Base-by-base conservation (phyloP, 2,797 vertebrate genomes). In the Serranus cabrilla region DNA sequence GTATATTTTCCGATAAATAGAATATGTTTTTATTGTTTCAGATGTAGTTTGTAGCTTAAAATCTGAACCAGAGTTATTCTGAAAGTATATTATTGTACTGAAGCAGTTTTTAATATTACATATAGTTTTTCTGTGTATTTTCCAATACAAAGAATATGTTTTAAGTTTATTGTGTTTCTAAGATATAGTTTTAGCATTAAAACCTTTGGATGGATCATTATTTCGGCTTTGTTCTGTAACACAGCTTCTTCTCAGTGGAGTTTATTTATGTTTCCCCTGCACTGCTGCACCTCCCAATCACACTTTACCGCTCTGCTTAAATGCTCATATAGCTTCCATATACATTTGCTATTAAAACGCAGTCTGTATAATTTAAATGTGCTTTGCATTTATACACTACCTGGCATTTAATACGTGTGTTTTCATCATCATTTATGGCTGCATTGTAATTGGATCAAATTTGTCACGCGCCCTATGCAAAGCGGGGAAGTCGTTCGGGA, bases 331-430 rank as follows among this genome's bases (percentile, higher is more conserved):
- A 12, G 56, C 75, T 72, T 59, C 51, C 80, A 47, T 81, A 78
- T 66, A 62, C 50, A 66, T 77, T 49, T 52, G 74, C 87, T 70
- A 74, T 84, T 89, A 86, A 82, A 88, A 78, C 37, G 61, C 66
- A 73, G 45, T 52, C 67, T 78, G 74, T 78, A 84, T 87, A 73
- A 81, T 88, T 82, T 73, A 69, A 87, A 86, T 77, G 80, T 21
- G 81, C 39, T 76, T 80, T 85, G 78, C 78, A 50, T 80, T 70
- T 68, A 79, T 69, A 74, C 84, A 82, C 37, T 68, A 77, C 60
- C 77, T 81, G 81, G 73, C 83, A 70, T 87, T 91, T 87, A 83
- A 75, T 60, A 54, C 62, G 12, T 43, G 62, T 46, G 49, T 66
- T 77, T 80, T 78, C 80, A 76, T 76, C 76, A 72, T 72, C 78